phyloP scores from a whole-genome alignment of 1,140 invertebrate species.

The Drosophila obscura region DNA sequence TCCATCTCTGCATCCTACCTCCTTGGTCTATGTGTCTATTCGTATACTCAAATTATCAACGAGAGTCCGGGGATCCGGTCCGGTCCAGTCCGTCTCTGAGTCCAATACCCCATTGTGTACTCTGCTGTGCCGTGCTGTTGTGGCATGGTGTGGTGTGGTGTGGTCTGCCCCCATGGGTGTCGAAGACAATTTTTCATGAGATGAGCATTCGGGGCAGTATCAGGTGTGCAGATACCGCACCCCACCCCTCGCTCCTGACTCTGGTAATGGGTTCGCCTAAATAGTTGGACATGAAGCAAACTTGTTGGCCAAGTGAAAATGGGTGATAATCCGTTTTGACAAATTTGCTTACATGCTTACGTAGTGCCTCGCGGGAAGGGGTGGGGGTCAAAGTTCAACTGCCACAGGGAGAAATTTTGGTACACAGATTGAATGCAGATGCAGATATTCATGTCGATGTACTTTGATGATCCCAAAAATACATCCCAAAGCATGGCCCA shows the following conservation, averaged over 20 bases:
- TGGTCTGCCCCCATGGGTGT: slow-evolving; percentile 61
- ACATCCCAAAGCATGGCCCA: neutral
- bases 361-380: slow-evolving; percentile 32
- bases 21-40: slow-evolving; percentile 55
- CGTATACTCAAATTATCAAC: slow-evolving; percentile 82
- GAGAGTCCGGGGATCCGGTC: slow-evolving; percentile 38
- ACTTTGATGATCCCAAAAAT: neutral
- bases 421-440: too few species aligned
- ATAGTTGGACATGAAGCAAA: slow-evolving; percentile 60
- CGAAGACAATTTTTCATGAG: slow-evolving; percentile 80
- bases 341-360: slow-evolving; percentile 76
- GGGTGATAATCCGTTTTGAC: slow-evolving; percentile 83
- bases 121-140: slow-evolving; percentile 11
- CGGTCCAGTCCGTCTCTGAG: too few species aligned
- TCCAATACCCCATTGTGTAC: slow-evolving; percentile 39
- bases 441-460: slow-evolving; percentile 34
- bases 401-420: slow-evolving; percentile 52
- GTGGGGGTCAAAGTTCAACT: slow-evolving; percentile 56
- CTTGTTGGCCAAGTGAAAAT: slow-evolving; percentile 70
- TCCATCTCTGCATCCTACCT: slow-evolving; percentile 17
- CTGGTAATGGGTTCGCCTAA: slow-evolving; percentile 78
- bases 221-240: slow-evolving; percentile 54
- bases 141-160: slow-evolving; percentile 19
- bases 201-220: slow-evolving; percentile 58
- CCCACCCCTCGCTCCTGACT: slow-evolving; percentile 2